Evolutionary conservation across 1,140 invertebrate genomes (phyloP).

Genomic region (Papilio polyxenes): DNA sequence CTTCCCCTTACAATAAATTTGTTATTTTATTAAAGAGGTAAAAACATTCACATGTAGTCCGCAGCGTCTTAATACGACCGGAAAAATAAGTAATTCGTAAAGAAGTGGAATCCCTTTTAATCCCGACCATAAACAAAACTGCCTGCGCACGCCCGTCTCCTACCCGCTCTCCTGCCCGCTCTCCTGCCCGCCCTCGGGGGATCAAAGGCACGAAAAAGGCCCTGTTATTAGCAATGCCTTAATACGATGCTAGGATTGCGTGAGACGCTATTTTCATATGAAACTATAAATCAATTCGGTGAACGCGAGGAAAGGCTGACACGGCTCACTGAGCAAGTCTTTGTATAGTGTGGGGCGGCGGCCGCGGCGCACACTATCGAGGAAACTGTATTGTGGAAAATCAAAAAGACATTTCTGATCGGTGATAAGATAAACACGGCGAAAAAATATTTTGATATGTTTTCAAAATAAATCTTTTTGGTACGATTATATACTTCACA

Average conservation of each 20-base stretch:
- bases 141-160: background rate
- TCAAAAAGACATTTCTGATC: background rate
- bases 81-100: constrained; percentile 41
- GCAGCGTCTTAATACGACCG: constrained; percentile 31
- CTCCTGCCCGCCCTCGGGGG: constrained; percentile 39
- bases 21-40: constrained; percentile 32
- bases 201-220: constrained; percentile 49
- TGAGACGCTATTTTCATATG: constrained; percentile 56
- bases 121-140: constrained; percentile 60
- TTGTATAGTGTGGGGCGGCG: background rate
- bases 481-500: too few species aligned
- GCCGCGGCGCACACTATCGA: background rate
- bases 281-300: constrained; percentile 62
- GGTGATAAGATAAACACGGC: background rate
- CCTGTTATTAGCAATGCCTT: constrained; percentile 43
- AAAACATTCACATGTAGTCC: constrained; percentile 28
- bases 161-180: background rate
- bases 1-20: constrained; percentile 38
- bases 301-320: constrained; percentile 46
- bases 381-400: background rate
- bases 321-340: constrained; percentile 40
- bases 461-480: too few species aligned
- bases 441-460: too few species aligned
- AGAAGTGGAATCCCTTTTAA: constrained; percentile 52
- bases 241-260: constrained; percentile 47